Percentiles rank a stretch among this genome's conserved stretches.
Conservation (phyloP, 2,888 invertebrate species). For the Scrobipalpa atriplicella region DNA sequence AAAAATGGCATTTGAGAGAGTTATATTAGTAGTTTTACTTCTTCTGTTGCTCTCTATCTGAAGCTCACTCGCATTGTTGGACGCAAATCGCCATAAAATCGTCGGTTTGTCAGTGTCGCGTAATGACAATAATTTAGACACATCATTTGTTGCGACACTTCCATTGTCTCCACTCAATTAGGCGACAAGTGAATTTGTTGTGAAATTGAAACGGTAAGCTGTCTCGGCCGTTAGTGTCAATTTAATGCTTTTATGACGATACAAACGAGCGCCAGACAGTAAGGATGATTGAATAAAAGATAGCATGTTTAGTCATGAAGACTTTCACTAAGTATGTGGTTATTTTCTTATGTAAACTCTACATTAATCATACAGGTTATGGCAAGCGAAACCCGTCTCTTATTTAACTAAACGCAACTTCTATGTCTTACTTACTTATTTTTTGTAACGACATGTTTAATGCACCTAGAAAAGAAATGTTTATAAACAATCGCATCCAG, state of each 20-base stretch:
- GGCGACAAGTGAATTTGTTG: slow-evolving; percentile 23
- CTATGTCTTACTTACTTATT: neutral
- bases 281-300: slow-evolving; percentile 5
- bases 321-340: slow-evolving; percentile 15
- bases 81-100: slow-evolving; percentile 59
- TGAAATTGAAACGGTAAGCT: slow-evolving; percentile 19
- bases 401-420: slow-evolving; percentile 13
- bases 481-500: too few relatives aligned
- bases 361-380: slow-evolving; percentile 8
- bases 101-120: slow-evolving; percentile 37
- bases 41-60: neutral
- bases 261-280: neutral
- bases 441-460: neutral
- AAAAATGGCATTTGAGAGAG: too few relatives aligned
- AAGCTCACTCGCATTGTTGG: slow-evolving; percentile 35
- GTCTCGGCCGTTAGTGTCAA: slow-evolving; percentile 1
- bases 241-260: slow-evolving; percentile 13
- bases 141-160: slow-evolving; percentile 26
- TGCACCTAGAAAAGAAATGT: too few relatives aligned
- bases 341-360: neutral
- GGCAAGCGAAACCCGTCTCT: slow-evolving; percentile 3
- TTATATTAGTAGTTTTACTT: neutral
- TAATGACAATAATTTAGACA: slow-evolving; percentile 27
- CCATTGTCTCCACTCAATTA: slow-evolving; percentile 29
- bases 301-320: neutral